These are phyloP conservation scores for Verasper variegatus DNA, from an alignment of 2,113 vertebrate species.

Conservation along the genomic window DNA sequence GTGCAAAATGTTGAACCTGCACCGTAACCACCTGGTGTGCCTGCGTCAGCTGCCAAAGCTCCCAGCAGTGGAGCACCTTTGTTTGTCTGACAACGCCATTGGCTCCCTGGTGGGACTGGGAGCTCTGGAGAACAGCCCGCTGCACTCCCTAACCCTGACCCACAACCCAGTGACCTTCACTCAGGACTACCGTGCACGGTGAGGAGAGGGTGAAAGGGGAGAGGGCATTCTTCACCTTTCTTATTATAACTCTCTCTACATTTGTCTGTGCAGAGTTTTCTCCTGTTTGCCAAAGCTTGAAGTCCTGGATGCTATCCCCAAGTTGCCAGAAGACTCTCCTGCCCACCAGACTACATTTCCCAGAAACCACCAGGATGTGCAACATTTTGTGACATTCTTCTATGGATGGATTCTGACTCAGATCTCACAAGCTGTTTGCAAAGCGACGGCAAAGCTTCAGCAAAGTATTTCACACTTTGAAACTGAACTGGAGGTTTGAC, in stretches of 20 bases:
- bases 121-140: slow-evolving; percentile 80
- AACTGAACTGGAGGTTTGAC: too few species aligned
- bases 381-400: slow-evolving; percentile 83
- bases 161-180: slow-evolving; percentile 94
- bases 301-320: slow-evolving; percentile 90
- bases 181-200: slow-evolving; percentile 89
- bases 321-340: slow-evolving; percentile 88
- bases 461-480: too few species aligned
- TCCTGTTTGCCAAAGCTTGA: slow-evolving; percentile 94
- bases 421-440: not conserved
- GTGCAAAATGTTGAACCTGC: slow-evolving; percentile 92
- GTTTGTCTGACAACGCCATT: slow-evolving; percentile 92
- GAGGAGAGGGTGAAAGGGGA: slow-evolving; percentile 44
- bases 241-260: not conserved
- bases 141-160: slow-evolving; percentile 87
- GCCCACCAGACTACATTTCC: slow-evolving; percentile 64
- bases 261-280: slow-evolving; percentile 86
- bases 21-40: slow-evolving; percentile 90
- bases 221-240: not conserved
- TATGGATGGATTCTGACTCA: not conserved
- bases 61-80: slow-evolving; percentile 90
- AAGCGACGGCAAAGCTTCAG: too few species aligned
- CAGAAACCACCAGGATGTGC: slow-evolving; percentile 83
- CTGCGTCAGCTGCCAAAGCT: slow-evolving; percentile 93
- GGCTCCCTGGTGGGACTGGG: slow-evolving; percentile 85